These are phyloP conservation scores for Archaeoteleia sp. DNA, from an alignment of 2,888 invertebrate genomes.

Conservation along the genomic window DNA sequence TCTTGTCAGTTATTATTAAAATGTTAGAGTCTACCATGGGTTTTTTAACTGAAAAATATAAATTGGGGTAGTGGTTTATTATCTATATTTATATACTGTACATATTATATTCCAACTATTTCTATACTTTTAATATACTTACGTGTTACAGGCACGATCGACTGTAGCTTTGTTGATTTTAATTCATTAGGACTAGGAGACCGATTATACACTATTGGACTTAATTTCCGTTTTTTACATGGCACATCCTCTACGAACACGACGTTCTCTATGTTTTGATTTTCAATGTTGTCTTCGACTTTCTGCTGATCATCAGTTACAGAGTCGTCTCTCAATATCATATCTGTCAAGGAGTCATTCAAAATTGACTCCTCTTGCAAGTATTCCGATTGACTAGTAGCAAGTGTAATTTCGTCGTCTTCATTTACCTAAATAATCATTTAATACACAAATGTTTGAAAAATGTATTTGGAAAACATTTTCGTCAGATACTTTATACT, in stretches of 20 bases:
- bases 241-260: constrained; percentile 68
- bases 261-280: constrained; percentile 64
- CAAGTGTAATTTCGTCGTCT: constrained; percentile 65
- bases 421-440: constrained; percentile 68
- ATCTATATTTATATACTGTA: no score
- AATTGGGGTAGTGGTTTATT: no score
- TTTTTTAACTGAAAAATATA: no score
- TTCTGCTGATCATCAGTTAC: constrained; percentile 55
- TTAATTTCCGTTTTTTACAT: constrained; percentile 67
- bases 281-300: constrained; percentile 63
- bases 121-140: constrained; percentile 25
- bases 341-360: constrained; percentile 40
- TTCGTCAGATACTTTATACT: no score
- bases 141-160: constrained; percentile 20
- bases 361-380: constrained; percentile 56
- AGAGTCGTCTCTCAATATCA: constrained; percentile 14
- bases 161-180: constrained; percentile 18
- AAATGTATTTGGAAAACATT: not conserved
- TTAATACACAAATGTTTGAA: no score
- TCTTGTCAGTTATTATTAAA: no score
- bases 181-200: constrained; percentile 59
- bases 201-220: constrained; percentile 70
- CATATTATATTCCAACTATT: no score
- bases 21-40: no score
- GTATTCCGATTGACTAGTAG: constrained; percentile 58